phyloP scores from a whole-genome alignment of 2,797 vertebrate genomes.

The Denticeps clupeoides region DNA sequence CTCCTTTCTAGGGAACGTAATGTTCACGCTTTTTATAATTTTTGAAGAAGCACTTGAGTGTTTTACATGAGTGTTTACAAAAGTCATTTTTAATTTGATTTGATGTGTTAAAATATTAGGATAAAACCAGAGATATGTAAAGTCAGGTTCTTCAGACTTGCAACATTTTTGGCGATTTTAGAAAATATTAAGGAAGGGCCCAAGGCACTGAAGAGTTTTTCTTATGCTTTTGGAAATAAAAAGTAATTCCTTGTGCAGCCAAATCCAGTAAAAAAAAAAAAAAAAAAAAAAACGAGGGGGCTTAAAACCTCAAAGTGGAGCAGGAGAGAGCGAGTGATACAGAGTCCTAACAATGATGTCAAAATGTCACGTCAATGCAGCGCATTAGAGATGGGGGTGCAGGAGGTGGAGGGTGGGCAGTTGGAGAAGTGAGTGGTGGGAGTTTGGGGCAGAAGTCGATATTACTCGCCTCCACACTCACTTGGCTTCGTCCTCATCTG shows the following conservation, averaged over 20 bases:
- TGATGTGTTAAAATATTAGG: too few species aligned
- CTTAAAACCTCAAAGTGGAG: neutral
- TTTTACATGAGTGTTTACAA: too few species aligned
- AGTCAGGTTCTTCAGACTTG: too few species aligned
- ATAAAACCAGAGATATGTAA: too few species aligned
- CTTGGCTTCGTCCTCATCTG: conserved; percentile 10
- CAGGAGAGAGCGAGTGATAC: conserved; percentile 5
- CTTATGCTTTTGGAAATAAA: too few species aligned
- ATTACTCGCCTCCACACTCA: conserved; percentile 22
- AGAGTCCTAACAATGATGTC: conserved; percentile 30
- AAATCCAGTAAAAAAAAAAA: neutral
- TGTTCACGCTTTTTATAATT: too few species aligned
- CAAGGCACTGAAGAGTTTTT: too few species aligned
- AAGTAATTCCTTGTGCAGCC: neutral
- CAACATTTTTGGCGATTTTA: too few species aligned
- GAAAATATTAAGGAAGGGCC: too few species aligned
- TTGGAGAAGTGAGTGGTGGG: conserved; percentile 24
- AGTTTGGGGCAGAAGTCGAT: conserved; percentile 27
- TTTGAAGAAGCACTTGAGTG: too few species aligned
- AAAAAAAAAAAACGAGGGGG: neutral
- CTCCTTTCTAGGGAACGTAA: too few species aligned
- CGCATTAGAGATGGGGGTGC: conserved; percentile 4
- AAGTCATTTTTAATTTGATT: too few species aligned
- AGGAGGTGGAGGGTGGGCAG: conserved; percentile 16
- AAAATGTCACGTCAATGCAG: conserved; percentile 35